These are phyloP conservation scores for Bedellia somnulentella DNA, from an alignment of 2,888 invertebrate genomes.

Conservation along the genomic window DNA sequence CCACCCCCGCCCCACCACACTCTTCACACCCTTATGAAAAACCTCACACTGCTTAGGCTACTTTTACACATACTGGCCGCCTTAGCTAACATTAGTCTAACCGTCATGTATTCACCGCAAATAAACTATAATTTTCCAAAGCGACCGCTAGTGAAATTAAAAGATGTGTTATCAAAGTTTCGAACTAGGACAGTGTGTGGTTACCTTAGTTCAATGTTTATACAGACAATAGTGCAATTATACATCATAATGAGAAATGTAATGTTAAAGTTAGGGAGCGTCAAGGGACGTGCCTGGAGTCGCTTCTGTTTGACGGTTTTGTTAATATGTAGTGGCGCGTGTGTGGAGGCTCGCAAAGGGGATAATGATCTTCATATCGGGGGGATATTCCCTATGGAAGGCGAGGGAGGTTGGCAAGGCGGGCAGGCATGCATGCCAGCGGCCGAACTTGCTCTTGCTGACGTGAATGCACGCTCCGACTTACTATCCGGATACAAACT, in stretches of 20 bases:
- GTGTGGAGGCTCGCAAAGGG: slow-evolving; percentile 40
- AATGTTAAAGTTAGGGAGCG: slow-evolving; percentile 10
- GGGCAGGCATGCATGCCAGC: slow-evolving; percentile 99
- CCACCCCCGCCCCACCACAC: slow-evolving; percentile 25
- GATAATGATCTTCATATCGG: slow-evolving; percentile 90
- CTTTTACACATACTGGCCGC: slow-evolving; percentile 41
- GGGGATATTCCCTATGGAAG: slow-evolving; percentile 96
- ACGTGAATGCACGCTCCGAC: slow-evolving; percentile 88
- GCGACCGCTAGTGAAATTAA: slow-evolving; percentile 57
- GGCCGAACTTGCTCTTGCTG: slow-evolving; percentile 92
- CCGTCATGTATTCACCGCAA: no score
- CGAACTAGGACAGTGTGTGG: slow-evolving; percentile 49
- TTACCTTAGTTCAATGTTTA: slow-evolving; percentile 44
- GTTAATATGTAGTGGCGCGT: no score
- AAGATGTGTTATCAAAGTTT: slow-evolving; percentile 34
- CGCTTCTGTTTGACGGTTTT: no score
- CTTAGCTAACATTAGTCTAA: slow-evolving; percentile 31
- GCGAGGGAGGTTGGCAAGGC: slow-evolving; percentile 97
- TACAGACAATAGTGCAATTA: slow-evolving; percentile 52
- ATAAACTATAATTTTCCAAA: slow-evolving; percentile 51
- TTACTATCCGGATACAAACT: slow-evolving; percentile 90
- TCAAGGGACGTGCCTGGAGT: neutral
- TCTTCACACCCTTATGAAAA: slow-evolving; percentile 24
- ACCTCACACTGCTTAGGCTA: slow-evolving; percentile 53
- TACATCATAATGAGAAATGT: no score